Conservation (phyloP, 2,888 invertebrate genomes). For the Teleogryllus oceanicus region DNA sequence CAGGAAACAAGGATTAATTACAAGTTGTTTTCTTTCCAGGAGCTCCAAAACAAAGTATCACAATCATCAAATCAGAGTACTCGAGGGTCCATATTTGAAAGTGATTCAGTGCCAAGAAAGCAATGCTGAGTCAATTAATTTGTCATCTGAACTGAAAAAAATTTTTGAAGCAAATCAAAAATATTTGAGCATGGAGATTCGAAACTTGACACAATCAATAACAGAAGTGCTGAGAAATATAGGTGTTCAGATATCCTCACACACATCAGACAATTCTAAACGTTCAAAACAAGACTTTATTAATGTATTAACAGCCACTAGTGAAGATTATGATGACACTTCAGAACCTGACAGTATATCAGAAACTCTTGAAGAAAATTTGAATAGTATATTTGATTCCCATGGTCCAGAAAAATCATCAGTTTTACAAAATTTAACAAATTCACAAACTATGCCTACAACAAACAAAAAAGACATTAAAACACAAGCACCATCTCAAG, state of each 20-base stretch:
- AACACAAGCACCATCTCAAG: background rate
- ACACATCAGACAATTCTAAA: too few relatives aligned
- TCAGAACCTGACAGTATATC: too few relatives aligned
- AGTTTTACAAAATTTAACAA: too few relatives aligned
- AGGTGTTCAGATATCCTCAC: background rate
- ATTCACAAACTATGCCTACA: too few relatives aligned
- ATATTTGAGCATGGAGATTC: background rate
- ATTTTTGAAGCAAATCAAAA: background rate
- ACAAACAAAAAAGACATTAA: too few relatives aligned
- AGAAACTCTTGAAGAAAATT: too few relatives aligned
- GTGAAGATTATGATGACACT: too few relatives aligned
- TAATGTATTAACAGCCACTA: too few relatives aligned
- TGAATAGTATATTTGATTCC: too few relatives aligned
- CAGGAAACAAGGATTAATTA: background rate
- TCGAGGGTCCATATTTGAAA: background rate
- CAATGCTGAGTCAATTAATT: background rate
- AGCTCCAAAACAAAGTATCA: constrained; percentile 24
- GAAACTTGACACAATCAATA: background rate
- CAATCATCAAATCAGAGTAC: constrained; percentile 12
- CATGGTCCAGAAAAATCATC: too few relatives aligned
- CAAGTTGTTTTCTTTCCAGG: constrained; percentile 22
- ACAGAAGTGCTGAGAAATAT: background rate
- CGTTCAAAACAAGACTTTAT: too few relatives aligned
- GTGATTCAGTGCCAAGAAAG: too few relatives aligned
- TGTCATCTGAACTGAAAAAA: background rate